phyloP scores from a whole-genome alignment of 2,113 vertebrate species.

The Bothrops jararaca region DNA sequence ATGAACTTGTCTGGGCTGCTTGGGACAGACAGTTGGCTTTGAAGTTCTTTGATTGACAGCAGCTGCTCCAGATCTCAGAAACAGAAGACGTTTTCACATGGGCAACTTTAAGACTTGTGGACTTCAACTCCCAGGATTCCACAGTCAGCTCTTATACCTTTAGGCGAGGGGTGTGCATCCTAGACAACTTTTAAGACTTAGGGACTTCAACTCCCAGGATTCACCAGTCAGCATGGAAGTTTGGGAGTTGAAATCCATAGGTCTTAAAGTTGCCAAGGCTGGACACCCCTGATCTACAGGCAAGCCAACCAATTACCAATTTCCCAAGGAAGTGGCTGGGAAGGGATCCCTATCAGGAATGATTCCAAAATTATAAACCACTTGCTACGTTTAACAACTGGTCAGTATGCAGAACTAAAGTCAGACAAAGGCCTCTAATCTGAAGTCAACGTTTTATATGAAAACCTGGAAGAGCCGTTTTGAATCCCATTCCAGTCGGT shows the following conservation, averaged over 20 bases:
- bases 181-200: too few relatives aligned
- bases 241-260: too few relatives aligned
- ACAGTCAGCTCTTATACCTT: too few relatives aligned
- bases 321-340: neutral
- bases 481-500: conserved; percentile 83
- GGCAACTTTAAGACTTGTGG: too few relatives aligned
- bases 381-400: neutral
- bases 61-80: neutral
- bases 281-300: neutral
- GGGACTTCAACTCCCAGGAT: too few relatives aligned
- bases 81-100: neutral
- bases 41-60: neutral
- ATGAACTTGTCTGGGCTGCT: neutral
- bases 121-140: too few relatives aligned
- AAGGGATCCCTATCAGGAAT: neutral
- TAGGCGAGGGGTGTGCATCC: too few relatives aligned
- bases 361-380: neutral
- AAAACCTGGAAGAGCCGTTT: conserved; percentile 72
- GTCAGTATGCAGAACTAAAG: neutral
- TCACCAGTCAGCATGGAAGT: too few relatives aligned
- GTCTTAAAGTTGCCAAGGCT: too few relatives aligned
- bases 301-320: neutral
- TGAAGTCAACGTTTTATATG: neutral
- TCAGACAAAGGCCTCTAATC: neutral
- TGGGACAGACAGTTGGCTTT: too few relatives aligned